phyloP scores from a whole-genome alignment of 92 coral and sea anemone species.

The Parazoanthus darwini region DNA sequence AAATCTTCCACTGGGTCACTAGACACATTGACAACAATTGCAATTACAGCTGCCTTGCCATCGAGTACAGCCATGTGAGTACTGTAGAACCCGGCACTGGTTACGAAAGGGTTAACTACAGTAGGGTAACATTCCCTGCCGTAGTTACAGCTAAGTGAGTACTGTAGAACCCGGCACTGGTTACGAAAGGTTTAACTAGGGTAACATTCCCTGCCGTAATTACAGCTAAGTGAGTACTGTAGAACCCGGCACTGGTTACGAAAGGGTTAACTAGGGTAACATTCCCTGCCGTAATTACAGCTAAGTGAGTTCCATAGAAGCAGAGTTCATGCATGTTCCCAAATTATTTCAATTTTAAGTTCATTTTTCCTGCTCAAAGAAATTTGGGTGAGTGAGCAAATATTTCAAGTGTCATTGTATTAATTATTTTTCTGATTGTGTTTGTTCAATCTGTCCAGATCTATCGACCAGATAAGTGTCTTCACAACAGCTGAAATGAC shows the following conservation, averaged over 20 bases:
- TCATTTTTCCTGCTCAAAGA: background rate
- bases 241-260: background rate
- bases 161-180: background rate
- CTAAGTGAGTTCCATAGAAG: conserved; percentile 45
- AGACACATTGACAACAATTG: conserved; percentile 92
- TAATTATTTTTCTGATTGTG: background rate
- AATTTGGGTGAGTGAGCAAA: background rate
- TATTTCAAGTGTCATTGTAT: background rate
- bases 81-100: background rate
- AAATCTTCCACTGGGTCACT: conserved; percentile 88
- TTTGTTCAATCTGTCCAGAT: conserved; percentile 45
- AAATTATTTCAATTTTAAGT: background rate
- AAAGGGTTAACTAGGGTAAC: too few relatives aligned
- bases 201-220: conserved; percentile 60
- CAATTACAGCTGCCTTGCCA: conserved; percentile 92
- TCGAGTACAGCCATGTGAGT: conserved; percentile 65
- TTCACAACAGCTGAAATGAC: conserved; percentile 90
- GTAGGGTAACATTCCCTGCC: conserved; percentile 51
- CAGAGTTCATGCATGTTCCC: background rate
- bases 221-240: conserved; percentile 52
- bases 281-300: conserved; percentile 66
- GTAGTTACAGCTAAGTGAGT: conserved; percentile 54
- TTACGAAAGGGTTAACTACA: background rate
- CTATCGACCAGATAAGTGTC: conserved; percentile 74
- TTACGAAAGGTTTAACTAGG: too few relatives aligned